A percentile compares a stretch with the other conserved stretches of the same genome.
Conservation (phyloP, 2,888 invertebrate genomes). For the Epirrita christyi region DNA sequence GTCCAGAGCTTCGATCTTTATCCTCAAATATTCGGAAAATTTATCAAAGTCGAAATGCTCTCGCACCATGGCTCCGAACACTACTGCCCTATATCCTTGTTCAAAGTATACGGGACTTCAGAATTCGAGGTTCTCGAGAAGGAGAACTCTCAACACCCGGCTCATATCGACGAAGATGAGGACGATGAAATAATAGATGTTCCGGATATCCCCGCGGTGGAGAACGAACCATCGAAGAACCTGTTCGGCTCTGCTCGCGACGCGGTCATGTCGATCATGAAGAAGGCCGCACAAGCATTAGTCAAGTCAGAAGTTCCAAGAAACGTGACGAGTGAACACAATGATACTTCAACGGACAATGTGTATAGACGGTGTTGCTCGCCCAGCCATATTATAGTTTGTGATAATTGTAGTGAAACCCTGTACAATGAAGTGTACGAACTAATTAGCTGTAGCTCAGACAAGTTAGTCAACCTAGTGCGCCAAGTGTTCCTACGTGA, state of each 20-base stretch:
- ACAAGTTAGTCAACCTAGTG: slow-evolving; percentile 85
- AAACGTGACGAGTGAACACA: slow-evolving; percentile 81
- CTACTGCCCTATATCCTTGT: slow-evolving; percentile 98
- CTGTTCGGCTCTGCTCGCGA: slow-evolving; percentile 95
- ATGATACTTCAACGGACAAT: slow-evolving; percentile 72
- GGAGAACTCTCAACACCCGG: slow-evolving; percentile 88
- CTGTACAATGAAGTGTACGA: slow-evolving; percentile 89
- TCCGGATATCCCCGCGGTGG: slow-evolving; percentile 72
- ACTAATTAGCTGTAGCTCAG: slow-evolving; percentile 88
- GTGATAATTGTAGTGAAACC: slow-evolving; percentile 89
- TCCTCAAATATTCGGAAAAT: slow-evolving; percentile 94
- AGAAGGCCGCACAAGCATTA: slow-evolving; percentile 94
- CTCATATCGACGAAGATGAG: slow-evolving; percentile 87
- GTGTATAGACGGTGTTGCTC: slow-evolving; percentile 86
- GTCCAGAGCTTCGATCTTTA: slow-evolving; percentile 94
- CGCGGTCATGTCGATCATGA: slow-evolving; percentile 96
- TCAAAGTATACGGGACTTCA: slow-evolving; percentile 96
- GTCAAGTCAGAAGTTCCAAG: slow-evolving; percentile 89
- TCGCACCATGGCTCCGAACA: slow-evolving; percentile 98
- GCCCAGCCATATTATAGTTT: slow-evolving; percentile 89
- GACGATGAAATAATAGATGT: slow-evolving; percentile 87
- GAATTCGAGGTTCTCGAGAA: slow-evolving; percentile 96
- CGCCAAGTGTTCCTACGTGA: slow-evolving; percentile 85
- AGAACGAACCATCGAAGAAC: slow-evolving; percentile 86
- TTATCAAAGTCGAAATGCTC: slow-evolving; percentile 95